phyloP scores from a whole-genome alignment of 2,113 vertebrate species.

The Myrmophylax atrothorax region DNA sequence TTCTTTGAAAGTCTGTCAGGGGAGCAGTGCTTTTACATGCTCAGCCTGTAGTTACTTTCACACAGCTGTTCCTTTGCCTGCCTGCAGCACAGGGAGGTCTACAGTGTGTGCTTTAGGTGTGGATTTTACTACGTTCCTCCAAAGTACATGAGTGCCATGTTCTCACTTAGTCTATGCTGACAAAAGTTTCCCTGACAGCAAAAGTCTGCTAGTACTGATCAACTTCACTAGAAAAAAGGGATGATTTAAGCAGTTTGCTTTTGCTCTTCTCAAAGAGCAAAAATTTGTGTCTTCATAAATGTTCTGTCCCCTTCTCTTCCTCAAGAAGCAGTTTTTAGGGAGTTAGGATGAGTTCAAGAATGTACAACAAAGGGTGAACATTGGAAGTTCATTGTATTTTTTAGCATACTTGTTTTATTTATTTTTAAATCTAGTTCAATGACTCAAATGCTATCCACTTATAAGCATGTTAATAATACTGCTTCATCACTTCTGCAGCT shows the following conservation, averaged over 20 bases:
- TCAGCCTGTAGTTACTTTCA: not conserved
- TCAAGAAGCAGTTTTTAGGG: not conserved
- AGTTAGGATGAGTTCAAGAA: not conserved
- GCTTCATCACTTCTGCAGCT: not conserved
- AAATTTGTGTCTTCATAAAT: not conserved
- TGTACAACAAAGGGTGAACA: not conserved
- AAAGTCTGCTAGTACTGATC: too few relatives aligned
- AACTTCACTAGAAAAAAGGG: not conserved
- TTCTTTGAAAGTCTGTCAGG: not conserved
- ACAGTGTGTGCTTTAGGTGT: not conserved
- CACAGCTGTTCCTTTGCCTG: not conserved
- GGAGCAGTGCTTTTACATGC: not conserved
- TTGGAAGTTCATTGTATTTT: not conserved
- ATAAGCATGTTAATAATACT: not conserved
- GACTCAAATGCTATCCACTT: not conserved
- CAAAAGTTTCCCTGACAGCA: not conserved
- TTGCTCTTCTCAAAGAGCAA: not conserved
- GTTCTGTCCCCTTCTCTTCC: not conserved
- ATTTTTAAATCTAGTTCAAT: not conserved
- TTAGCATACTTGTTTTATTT: not conserved
- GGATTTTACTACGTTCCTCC: not conserved
- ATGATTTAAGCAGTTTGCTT: not conserved
- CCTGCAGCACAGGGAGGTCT: not conserved
- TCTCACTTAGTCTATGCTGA: not conserved
- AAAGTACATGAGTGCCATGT: accelerated